Base-by-base conservation (phyloP, 2,797 vertebrate species). In the Nyctibius grandis region DNA sequence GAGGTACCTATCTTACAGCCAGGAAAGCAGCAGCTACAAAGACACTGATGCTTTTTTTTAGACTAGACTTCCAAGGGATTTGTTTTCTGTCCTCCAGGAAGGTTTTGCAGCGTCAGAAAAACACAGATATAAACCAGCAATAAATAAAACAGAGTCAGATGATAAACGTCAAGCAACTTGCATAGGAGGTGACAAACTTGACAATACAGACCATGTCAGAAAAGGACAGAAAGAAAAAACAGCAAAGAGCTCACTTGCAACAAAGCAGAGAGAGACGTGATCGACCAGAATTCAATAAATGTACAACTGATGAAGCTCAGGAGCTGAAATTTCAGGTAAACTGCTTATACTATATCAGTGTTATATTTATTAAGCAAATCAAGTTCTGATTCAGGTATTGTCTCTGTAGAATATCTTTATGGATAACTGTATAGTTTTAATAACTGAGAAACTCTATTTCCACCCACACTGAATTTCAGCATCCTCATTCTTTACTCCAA, bases 71-170 rank as follows among this genome's bases (percentile, higher is more conserved):
- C 44, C 29, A 64, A 67, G 50, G 18, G 45, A 28, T 79, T 90
- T 92, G 40, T 83, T 91, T 88, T 86, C 50, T 88, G 34, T 54
- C 59, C 19, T 96, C 87, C 85, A 98, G 97, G 93, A 96, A 96
- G 95, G 89, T 18, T 50, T 73, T 88, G 78, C 57, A 91, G 53
- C 65, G 73, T 59, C 53, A 93, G 23, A n/a, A 96, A 87, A 95
- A 87, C 54, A 93, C 89, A 78, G 76, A 72, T 36, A 54, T 31
- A 48, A 84, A 94, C 36, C 63, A 88, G 29, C 15, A 68, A 63
- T 83, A 47, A 51, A 54, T 19, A 47, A 79, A 45, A 29, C 18
- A 68, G 38, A 47, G 33, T 36, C 47, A 60, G n/a, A 79, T 51
- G 60, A 77, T 61, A 77, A 93, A 67, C 5, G 21, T 83, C 38